phyloP scores from a whole-genome alignment of 2,113 vertebrate species.

The Ictalurus punctatus region DNA sequence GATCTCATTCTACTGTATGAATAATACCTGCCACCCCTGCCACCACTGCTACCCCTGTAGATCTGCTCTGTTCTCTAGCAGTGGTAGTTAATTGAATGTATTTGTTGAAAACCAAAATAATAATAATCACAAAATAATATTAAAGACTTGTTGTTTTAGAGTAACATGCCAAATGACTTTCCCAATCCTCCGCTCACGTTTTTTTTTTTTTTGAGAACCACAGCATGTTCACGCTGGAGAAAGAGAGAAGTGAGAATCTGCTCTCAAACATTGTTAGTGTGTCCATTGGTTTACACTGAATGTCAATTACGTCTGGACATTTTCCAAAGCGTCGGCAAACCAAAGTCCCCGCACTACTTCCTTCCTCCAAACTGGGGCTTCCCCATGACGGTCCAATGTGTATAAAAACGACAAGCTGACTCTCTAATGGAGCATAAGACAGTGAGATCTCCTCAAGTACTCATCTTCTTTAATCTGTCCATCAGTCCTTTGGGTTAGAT shows the following conservation, averaged over 20 bases:
- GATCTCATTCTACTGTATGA: not conserved
- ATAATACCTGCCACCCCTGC: not conserved
- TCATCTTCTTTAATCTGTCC: conserved; percentile 2
- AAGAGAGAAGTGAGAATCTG: conserved; percentile 19
- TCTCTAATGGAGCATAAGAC: not conserved
- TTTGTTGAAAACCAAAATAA: not conserved
- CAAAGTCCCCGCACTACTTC: not conserved
- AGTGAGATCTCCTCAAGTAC: conserved; percentile 8
- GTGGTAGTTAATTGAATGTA: not conserved
- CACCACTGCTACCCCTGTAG: not conserved
- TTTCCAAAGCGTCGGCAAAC: not conserved
- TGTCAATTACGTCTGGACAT: not conserved
- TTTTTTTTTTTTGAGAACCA: not conserved
- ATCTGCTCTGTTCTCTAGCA: not conserved
- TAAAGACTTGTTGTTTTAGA: not conserved
- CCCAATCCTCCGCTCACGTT: not conserved
- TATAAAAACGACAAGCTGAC: conserved; percentile 34
- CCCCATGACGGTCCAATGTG: not conserved
- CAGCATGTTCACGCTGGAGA: not conserved
- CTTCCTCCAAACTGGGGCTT: conserved; percentile 15
- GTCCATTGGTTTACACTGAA: not conserved
- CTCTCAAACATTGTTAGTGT: not conserved
- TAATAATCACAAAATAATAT: not conserved
- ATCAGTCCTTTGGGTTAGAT: not conserved
- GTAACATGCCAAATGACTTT: not conserved